These are phyloP conservation scores for Pelobates cultripes DNA, from an alignment of 2,797 vertebrate genomes.

Conservation along the genomic window DNA sequence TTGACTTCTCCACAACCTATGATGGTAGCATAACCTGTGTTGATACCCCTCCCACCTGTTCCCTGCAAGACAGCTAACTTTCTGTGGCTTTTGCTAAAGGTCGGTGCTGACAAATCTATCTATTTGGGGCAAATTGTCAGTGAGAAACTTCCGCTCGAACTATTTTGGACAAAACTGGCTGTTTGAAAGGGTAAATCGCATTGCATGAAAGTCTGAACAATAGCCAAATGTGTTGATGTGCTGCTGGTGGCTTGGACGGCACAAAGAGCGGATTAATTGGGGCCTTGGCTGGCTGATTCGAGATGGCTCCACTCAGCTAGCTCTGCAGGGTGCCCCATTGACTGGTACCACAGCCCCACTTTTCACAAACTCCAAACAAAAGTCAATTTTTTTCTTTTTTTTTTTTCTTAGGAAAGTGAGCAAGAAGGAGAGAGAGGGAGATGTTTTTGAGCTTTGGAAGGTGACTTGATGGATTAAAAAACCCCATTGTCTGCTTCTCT, in stretches of 20 bases:
- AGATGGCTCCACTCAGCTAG: slow-evolving; percentile 98
- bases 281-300: slow-evolving; percentile 99
- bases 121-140: slow-evolving; percentile 99
- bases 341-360: slow-evolving; percentile 99
- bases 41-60: slow-evolving; percentile 57
- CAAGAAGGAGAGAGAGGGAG: slow-evolving; percentile 49
- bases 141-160: slow-evolving; percentile 99
- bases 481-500: slow-evolving; percentile 68
- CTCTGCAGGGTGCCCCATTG: slow-evolving; percentile 98
- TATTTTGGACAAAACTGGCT: slow-evolving; percentile 98
- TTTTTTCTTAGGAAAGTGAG: slow-evolving; percentile 83
- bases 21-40: slow-evolving; percentile 36
- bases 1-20: slow-evolving; percentile 19
- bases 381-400: slow-evolving; percentile 90
- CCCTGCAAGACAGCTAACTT: slow-evolving; percentile 60
- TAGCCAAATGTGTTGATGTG: slow-evolving; percentile 98
- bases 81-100: slow-evolving; percentile 72
- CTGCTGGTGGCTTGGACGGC: slow-evolving; percentile 80
- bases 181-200: slow-evolving; percentile 99
- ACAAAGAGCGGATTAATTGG: slow-evolving; percentile 99
- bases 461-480: slow-evolving; percentile 86
- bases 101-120: slow-evolving; percentile 98
- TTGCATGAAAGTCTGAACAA: slow-evolving; percentile 97
- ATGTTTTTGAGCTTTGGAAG: slow-evolving; percentile 88
- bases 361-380: slow-evolving; percentile 99